phyloP scores from a whole-genome alignment of 2,888 invertebrate genomes.

The Hemithea aestivaria region DNA sequence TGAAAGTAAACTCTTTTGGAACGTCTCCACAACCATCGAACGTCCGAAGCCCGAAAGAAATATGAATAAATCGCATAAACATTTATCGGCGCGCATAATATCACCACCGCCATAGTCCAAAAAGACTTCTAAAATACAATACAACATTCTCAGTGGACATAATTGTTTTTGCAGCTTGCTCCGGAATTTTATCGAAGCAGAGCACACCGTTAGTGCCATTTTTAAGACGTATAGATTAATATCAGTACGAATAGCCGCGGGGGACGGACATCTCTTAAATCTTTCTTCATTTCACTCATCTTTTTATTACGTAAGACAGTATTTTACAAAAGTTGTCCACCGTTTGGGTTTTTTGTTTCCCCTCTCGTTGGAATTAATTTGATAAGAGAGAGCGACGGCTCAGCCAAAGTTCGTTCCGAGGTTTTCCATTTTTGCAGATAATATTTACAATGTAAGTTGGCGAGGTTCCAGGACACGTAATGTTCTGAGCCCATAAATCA shows the following conservation, averaged over 20 bases:
- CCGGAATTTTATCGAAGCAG: constrained; percentile 55
- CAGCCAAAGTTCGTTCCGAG: constrained; percentile 11
- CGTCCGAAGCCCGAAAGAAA: constrained; percentile 35
- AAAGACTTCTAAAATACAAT: constrained; percentile 50
- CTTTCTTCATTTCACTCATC: constrained; percentile 28
- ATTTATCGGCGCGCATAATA: constrained; percentile 68
- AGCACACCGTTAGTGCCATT: constrained; percentile 69
- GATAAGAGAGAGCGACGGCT: constrained; percentile 19
- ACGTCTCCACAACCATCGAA: constrained; percentile 15
- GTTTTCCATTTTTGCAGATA: constrained; percentile 5
- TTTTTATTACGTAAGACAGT: constrained; percentile 30
- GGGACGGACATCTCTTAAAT: constrained; percentile 23
- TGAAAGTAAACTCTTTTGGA: no score
- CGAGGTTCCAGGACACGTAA: no score
- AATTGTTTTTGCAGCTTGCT: constrained; percentile 70
- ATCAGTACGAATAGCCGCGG: constrained; percentile 31
- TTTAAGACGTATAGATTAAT: constrained; percentile 44
- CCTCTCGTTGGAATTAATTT: constrained; percentile 26
- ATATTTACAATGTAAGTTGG: no score
- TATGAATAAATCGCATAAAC: constrained; percentile 76
- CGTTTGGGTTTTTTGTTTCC: constrained; percentile 25
- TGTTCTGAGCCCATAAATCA: no score
- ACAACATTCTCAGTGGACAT: constrained; percentile 63
- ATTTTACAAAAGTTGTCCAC: constrained; percentile 29
- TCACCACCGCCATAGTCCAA: constrained; percentile 48